phyloP scores from a whole-genome alignment of 2,113 vertebrate genomes.

The Thryonomys swinderianus region DNA sequence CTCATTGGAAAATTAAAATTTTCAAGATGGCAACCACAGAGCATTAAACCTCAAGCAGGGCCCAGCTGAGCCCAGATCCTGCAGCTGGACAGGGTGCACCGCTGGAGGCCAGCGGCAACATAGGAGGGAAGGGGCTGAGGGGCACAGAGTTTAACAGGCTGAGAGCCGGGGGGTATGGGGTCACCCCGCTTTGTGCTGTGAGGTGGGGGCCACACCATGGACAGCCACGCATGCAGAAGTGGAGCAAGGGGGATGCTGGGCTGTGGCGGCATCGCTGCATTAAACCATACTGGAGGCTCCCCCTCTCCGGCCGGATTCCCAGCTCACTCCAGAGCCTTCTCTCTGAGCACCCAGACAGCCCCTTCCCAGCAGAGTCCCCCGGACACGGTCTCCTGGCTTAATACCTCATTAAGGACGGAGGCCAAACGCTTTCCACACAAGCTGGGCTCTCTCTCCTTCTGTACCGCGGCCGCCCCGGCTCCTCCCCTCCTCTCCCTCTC shows the following conservation, averaged over 20 bases:
- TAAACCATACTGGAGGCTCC: neutral
- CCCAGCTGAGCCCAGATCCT: too few relatives aligned
- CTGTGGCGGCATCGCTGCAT: accelerated
- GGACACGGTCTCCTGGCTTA: neutral
- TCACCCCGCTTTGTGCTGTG: neutral
- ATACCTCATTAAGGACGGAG: neutral
- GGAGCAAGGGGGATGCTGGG: neutral
- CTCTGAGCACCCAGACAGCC: neutral
- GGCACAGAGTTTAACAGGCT: neutral
- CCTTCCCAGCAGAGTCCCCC: neutral
- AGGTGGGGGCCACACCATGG: neutral
- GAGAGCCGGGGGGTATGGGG: neutral
- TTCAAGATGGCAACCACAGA: neutral
- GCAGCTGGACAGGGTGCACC: accelerated
- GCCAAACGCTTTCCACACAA: accelerated
- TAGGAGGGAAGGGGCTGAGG: neutral
- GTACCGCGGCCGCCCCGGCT: neutral
- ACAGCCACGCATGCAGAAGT: neutral
- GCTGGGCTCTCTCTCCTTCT: neutral
- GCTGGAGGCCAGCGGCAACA: too few relatives aligned
- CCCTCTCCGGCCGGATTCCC: neutral
- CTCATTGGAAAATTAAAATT: neutral
- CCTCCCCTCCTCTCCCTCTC: neutral
- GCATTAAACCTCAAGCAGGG: neutral
- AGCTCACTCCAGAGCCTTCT: neutral